Conservation (phyloP, 2,888 invertebrate genomes). For the Graphium colonna region DNA sequence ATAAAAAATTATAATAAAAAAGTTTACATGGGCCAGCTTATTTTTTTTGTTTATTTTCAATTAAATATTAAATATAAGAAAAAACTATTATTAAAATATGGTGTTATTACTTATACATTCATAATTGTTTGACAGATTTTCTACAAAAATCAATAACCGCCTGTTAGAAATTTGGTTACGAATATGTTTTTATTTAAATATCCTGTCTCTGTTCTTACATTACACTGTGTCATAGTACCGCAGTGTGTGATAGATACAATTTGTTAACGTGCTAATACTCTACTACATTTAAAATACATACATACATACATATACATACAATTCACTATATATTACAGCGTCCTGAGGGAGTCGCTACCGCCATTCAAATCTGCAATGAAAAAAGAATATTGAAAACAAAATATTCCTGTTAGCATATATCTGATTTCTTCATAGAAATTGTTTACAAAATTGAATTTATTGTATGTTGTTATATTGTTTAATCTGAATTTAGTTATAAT, state of each 20-base stretch:
- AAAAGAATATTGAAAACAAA: too few species aligned
- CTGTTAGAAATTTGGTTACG: background rate
- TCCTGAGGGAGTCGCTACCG: background rate
- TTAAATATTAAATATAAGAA: background rate
- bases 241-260: constrained; percentile 4
- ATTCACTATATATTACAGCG: constrained; percentile 16
- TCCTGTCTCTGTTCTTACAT: constrained; percentile 1
- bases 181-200: background rate
- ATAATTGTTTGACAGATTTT: background rate
- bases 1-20: background rate
- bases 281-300: constrained; percentile 19
- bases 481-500: too few species aligned
- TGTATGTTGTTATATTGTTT: too few species aligned
- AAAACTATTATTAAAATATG: background rate
- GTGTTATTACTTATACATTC: background rate
- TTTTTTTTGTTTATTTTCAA: background rate
- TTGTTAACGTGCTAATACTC: constrained; percentile 18
- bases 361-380: background rate
- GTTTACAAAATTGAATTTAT: too few species aligned
- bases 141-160: background rate
- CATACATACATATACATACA: constrained; percentile 17
- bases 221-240: constrained; percentile 10
- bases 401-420: too few species aligned
- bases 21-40: background rate
- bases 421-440: too few species aligned